Percentiles rank a stretch among this genome's conserved stretches.
Conservation (phyloP, 1,140 invertebrate genomes). For the Drosophila navojoa region DNA sequence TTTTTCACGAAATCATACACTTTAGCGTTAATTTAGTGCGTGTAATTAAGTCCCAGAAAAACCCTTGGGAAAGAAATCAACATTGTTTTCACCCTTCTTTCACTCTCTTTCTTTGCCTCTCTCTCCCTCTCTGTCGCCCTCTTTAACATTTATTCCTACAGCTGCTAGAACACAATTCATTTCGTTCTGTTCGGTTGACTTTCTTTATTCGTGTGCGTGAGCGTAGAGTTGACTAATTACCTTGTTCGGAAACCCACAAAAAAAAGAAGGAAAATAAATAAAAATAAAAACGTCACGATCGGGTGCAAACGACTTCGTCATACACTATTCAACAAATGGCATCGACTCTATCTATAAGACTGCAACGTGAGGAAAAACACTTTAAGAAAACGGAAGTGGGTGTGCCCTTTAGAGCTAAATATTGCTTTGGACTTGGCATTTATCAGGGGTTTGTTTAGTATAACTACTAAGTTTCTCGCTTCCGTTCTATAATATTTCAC, state of each 20-base stretch:
- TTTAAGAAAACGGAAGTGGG: background rate
- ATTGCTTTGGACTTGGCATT: too few species aligned
- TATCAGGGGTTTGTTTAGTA: too few species aligned
- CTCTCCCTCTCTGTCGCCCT: background rate
- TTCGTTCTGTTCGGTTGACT: slow-evolving; percentile 68
- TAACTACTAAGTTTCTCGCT: too few species aligned
- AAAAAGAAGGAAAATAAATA: background rate
- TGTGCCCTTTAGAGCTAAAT: too few species aligned
- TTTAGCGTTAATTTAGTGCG: slow-evolving; percentile 71
- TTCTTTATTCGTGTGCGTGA: slow-evolving; percentile 53
- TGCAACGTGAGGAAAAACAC: background rate
- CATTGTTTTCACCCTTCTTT: slow-evolving; percentile 25
- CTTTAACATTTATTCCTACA: slow-evolving; percentile 32
- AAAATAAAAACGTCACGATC: background rate
- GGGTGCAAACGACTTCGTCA: background rate
- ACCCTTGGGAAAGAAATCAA: slow-evolving; percentile 31
- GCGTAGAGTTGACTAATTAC: slow-evolving; percentile 69
- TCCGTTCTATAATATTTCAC: too few species aligned
- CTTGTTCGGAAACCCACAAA: slow-evolving; percentile 34
- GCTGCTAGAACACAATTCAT: slow-evolving; percentile 29
- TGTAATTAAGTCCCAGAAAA: slow-evolving; percentile 46
- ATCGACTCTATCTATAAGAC: background rate
- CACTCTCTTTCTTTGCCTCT: slow-evolving; percentile 23
- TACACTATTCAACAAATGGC: background rate
- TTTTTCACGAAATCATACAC: slow-evolving; percentile 45